A percentile compares a stretch with the other conserved stretches of the same genome.
phyloP scores from a whole-genome alignment of 2,113 vertebrate genomes.

The Malaclemys terrapin region DNA sequence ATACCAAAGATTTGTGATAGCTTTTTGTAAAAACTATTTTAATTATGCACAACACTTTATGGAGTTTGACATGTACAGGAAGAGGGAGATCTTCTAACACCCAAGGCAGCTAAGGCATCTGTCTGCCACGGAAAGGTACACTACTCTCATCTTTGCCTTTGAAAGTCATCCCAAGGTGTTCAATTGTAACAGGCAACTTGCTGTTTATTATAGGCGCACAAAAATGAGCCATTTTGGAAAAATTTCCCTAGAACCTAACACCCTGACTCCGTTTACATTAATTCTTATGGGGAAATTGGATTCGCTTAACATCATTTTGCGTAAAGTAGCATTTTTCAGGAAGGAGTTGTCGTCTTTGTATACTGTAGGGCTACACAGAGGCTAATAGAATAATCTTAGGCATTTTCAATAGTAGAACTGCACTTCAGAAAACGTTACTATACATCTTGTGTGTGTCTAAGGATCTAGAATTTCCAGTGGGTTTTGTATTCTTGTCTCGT shows the following conservation, averaged over 20 bases:
- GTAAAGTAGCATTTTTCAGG: too few relatives aligned
- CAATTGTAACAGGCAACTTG: background rate
- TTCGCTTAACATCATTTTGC: too few relatives aligned
- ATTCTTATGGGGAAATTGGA: too few relatives aligned
- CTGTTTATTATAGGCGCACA: background rate
- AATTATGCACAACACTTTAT: background rate
- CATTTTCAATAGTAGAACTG: background rate
- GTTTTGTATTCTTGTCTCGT: fast-evolving
- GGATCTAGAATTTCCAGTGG: background rate
- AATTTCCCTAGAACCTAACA: too few relatives aligned
- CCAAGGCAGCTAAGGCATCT: background rate
- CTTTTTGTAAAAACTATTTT: background rate
- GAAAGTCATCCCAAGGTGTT: background rate
- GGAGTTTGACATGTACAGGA: background rate
- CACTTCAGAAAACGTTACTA: background rate
- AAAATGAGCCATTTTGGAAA: background rate
- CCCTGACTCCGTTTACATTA: too few relatives aligned
- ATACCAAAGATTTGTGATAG: background rate
- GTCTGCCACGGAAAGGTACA: background rate
- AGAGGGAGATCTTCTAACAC: background rate
- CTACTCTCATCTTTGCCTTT: background rate
- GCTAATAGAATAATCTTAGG: background rate
- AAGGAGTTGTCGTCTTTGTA: too few relatives aligned
- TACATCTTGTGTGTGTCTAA: background rate
- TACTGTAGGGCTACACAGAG: background rate